Evolutionary conservation across 2,797 vertebrate species (phyloP).

Genomic region (Chaetophractus vellerosus): DNA sequence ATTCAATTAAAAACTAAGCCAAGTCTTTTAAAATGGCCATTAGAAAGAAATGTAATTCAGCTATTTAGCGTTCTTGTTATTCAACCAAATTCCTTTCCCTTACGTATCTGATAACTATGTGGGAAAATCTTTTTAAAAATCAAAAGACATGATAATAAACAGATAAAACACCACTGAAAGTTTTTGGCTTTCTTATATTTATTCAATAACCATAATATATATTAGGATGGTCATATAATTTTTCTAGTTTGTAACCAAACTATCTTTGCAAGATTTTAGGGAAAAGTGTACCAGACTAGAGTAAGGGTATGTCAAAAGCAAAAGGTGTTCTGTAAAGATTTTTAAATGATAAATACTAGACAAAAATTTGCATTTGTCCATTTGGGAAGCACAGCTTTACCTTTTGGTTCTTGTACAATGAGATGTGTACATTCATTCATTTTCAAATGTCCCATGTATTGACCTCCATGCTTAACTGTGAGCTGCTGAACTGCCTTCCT

Average conservation of each 20-base stretch:
- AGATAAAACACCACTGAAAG: slow-evolving; percentile 13
- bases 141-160: not conserved
- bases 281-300: not conserved
- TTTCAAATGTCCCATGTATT: slow-evolving; percentile 96
- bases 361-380: not conserved
- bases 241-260: slow-evolving; percentile 26
- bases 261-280: slow-evolving; percentile 5
- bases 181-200: not conserved
- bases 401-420: slow-evolving; percentile 97
- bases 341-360: slow-evolving; percentile 1
- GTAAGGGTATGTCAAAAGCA: not conserved
- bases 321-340: slow-evolving; percentile 25
- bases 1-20: slow-evolving; percentile 36
- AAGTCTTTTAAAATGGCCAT: slow-evolving; percentile 14
- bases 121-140: not conserved
- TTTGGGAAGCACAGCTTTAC: slow-evolving; percentile 84
- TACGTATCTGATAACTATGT: not conserved
- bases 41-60: slow-evolving; percentile 61
- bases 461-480: slow-evolving; percentile 94
- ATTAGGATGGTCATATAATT: slow-evolving; percentile 17
- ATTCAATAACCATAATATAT: slow-evolving; percentile 20
- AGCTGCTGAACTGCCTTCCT: slow-evolving; percentile 96
- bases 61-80: not conserved
- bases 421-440: slow-evolving; percentile 99
- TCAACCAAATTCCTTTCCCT: slow-evolving; percentile 2